Evolutionary conservation across 2,888 invertebrate genomes (phyloP).

Genomic region (Pristionchus arcanus): DNA sequence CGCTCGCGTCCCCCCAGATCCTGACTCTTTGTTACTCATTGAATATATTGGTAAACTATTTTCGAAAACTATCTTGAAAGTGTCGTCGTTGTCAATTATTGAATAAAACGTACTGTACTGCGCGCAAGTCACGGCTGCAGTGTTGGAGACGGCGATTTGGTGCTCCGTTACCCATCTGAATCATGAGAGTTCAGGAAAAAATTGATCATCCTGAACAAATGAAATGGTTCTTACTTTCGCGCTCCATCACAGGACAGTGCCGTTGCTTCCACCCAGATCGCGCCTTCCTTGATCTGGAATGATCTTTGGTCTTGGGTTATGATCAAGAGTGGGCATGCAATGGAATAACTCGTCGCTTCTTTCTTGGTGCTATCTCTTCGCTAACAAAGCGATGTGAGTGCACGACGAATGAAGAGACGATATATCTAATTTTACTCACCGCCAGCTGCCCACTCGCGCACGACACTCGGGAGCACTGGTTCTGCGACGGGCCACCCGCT

Average conservation of each 20-base stretch:
- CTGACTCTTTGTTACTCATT: too few species aligned
- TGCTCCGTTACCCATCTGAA: conserved; percentile 35
- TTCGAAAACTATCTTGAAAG: too few species aligned
- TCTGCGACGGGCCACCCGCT: neutral
- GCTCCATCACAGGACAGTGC: conserved; percentile 35
- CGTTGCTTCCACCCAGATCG: conserved; percentile 40
- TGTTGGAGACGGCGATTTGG: neutral
- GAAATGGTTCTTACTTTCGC: neutral
- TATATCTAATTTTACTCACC: neutral
- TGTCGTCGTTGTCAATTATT: too few species aligned
- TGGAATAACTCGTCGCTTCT: too few species aligned
- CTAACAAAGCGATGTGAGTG: too few species aligned
- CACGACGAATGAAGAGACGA: neutral
- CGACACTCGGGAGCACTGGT: neutral
- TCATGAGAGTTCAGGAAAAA: neutral
- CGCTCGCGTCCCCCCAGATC: too few species aligned
- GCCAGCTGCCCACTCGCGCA: conserved; percentile 36
- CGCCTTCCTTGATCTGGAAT: conserved; percentile 49
- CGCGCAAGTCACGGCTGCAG: conserved; percentile 42
- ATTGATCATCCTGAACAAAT: too few species aligned
- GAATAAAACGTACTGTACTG: neutral
- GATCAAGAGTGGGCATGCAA: too few species aligned
- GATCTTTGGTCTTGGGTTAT: neutral
- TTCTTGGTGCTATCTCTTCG: too few species aligned
- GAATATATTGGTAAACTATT: too few species aligned